These are phyloP conservation scores for Chaenodraco wilsoni DNA, from an alignment of 2,797 vertebrate species.

Conservation along the genomic window DNA sequence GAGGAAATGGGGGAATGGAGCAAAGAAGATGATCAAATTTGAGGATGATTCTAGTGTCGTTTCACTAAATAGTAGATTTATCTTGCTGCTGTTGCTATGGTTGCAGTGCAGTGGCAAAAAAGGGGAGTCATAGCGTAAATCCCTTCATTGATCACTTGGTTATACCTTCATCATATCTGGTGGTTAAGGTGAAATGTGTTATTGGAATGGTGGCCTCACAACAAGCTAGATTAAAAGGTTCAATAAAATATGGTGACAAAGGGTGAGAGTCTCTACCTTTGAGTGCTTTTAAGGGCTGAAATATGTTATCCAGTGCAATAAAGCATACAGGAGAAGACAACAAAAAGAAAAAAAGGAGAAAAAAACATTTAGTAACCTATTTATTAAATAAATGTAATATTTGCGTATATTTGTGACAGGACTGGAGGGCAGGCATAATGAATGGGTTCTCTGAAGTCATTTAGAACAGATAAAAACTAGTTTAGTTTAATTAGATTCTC, in stretches of 20 bases:
- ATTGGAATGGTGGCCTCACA: slow-evolving; percentile 60
- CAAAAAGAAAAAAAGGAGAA: slow-evolving; percentile 47
- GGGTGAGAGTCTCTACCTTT: slow-evolving; percentile 8
- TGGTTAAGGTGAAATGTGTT: slow-evolving; percentile 67
- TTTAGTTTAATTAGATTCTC: slow-evolving; percentile 90
- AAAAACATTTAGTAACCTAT: slow-evolving; percentile 84
- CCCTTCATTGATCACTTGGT: slow-evolving; percentile 76
- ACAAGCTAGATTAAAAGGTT: slow-evolving; percentile 68
- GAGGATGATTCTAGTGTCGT: slow-evolving; percentile 69
- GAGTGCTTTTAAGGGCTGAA: slow-evolving; percentile 17
- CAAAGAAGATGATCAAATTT: slow-evolving; percentile 70
- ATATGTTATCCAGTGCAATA: slow-evolving; percentile 32
- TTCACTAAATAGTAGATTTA: slow-evolving; percentile 76
- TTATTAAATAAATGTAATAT: slow-evolving; percentile 86
- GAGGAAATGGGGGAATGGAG: slow-evolving; percentile 57
- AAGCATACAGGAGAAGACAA: slow-evolving; percentile 61
- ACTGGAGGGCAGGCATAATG: slow-evolving; percentile 87
- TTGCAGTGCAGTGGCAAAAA: slow-evolving; percentile 45
- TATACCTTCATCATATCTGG: slow-evolving; percentile 77
- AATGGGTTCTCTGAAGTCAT: slow-evolving; percentile 87
- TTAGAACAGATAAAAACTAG: slow-evolving; percentile 89
- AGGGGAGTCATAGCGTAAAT: slow-evolving; percentile 58
- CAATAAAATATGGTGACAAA: slow-evolving; percentile 46
- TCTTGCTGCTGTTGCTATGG: slow-evolving; percentile 78
- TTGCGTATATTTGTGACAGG: slow-evolving; percentile 85